Conservation (phyloP, 2,888 invertebrate genomes). For the Prosapia bicincta region DNA sequence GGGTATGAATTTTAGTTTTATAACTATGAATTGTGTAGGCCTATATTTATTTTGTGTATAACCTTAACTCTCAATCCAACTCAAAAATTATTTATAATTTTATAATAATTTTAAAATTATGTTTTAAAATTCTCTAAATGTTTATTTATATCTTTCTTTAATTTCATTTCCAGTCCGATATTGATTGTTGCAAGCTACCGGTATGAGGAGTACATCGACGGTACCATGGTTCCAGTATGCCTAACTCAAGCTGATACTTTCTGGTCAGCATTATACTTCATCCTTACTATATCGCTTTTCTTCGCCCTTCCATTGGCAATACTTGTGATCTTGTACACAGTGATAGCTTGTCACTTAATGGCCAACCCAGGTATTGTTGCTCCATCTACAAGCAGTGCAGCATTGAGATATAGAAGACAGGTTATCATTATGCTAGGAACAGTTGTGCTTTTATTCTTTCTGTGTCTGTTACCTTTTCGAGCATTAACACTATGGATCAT, state of each 20-base stretch:
- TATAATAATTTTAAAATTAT: too few species aligned
- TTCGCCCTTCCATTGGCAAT: conserved; percentile 81
- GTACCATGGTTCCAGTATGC: conserved; percentile 70
- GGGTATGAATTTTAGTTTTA: too few species aligned
- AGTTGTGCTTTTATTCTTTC: conserved; percentile 85
- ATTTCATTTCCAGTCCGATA: conserved; percentile 77
- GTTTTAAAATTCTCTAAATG: too few species aligned
- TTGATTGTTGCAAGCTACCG: conserved; percentile 75
- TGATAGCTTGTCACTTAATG: conserved; percentile 83
- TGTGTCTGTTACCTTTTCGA: conserved; percentile 85
- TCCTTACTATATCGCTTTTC: conserved; percentile 75
- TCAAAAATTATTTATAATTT: too few species aligned
- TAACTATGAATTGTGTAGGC: too few species aligned
- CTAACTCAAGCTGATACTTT: conserved; percentile 72
- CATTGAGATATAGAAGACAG: conserved; percentile 40
- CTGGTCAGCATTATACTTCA: conserved; percentile 77
- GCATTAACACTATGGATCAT: conserved; percentile 86
- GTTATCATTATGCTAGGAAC: conserved; percentile 85
- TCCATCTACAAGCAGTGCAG: conserved; percentile 48
- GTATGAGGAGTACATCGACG: conserved; percentile 67
- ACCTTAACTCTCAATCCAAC: too few species aligned
- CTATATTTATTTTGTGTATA: too few species aligned
- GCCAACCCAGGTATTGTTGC: conserved; percentile 69
- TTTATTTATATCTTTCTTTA: too few species aligned
- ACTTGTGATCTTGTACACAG: conserved; percentile 75